Evolutionary conservation across 2,888 invertebrate species (phyloP).

Genomic region (Heliconius aoede): DNA sequence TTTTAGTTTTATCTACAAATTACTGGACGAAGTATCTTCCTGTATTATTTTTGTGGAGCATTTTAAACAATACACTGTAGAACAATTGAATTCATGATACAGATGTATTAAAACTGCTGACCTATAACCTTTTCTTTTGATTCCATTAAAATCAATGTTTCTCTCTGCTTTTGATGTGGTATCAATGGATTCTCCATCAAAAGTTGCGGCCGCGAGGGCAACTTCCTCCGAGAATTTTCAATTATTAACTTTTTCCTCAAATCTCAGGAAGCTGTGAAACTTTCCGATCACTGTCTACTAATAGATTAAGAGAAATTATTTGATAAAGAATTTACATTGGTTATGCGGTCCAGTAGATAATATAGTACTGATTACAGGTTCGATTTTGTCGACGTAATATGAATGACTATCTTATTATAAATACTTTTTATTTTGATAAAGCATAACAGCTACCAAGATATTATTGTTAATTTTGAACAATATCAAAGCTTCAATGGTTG

Average conservation of each 20-base stretch:
- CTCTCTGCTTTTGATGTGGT: constrained; percentile 53
- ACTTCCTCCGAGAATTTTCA: constrained; percentile 67
- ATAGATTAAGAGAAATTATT: constrained; percentile 27
- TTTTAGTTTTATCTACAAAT: constrained; percentile 3
- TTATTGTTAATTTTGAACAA: not conserved
- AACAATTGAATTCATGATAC: constrained; percentile 12
- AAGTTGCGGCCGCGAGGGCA: constrained; percentile 55
- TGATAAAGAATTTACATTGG: not conserved
- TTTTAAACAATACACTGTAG: constrained; percentile 6
- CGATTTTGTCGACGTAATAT: not conserved
- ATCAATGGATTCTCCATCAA: constrained; percentile 55
- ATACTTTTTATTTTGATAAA: too few relatives aligned
- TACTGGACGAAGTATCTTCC: not conserved
- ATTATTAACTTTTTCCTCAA: constrained; percentile 66
- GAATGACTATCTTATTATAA: too few relatives aligned
- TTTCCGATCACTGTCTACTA: constrained; percentile 33
- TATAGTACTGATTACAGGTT: not conserved
- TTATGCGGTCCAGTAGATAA: not conserved
- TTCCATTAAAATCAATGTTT: constrained; percentile 49
- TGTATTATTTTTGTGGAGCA: not conserved
- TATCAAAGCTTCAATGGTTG: not conserved
- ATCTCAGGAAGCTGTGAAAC: constrained; percentile 40
- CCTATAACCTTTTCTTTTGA: constrained; percentile 16
- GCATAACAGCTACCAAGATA: too few relatives aligned
- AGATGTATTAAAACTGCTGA: constrained; percentile 15